Evolutionary conservation across 2,888 invertebrate genomes (phyloP).

Genomic region (Ophioninae sp.): DNA sequence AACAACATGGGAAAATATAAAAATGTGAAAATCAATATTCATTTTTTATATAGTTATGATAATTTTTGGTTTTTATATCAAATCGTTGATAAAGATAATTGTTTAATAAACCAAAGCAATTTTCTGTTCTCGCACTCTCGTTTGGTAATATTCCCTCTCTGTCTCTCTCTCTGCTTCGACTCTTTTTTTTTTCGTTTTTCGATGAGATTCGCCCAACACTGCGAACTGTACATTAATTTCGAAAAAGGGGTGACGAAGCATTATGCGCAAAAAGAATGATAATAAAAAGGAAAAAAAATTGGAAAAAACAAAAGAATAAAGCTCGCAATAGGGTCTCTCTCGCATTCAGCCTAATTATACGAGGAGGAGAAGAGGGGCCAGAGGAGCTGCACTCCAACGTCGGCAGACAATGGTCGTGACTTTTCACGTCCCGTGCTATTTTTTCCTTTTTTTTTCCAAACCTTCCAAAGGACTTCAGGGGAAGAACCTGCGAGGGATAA

Average conservation of each 20-base stretch:
- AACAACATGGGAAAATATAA: too few species aligned
- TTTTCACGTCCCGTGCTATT: constrained; percentile 20
- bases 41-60: not conserved
- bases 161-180: not conserved
- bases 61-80: not conserved
- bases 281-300: constrained; percentile 27
- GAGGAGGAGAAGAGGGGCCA: not conserved
- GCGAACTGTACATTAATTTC: constrained; percentile 28
- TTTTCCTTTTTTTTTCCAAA: constrained; percentile 15
- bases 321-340: constrained; percentile 28
- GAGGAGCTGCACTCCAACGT: not conserved
- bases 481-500: constrained; percentile 1
- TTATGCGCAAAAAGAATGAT: constrained; percentile 2
- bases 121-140: not conserved
- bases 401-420: constrained; percentile 47
- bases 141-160: not conserved
- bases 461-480: constrained; percentile 28
- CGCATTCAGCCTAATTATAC: constrained; percentile 53
- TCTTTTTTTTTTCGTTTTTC: not conserved
- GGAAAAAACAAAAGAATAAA: constrained; percentile 22
- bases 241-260: constrained; percentile 22
- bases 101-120: not conserved
- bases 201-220: constrained; percentile 62
- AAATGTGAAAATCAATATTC: too few species aligned
- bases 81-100: not conserved